Evolutionary conservation across 2,888 invertebrate species (phyloP), one percentile per base, ranked within the genome.

Genomic region (Caenorhabditis doughertyi): DNA sequence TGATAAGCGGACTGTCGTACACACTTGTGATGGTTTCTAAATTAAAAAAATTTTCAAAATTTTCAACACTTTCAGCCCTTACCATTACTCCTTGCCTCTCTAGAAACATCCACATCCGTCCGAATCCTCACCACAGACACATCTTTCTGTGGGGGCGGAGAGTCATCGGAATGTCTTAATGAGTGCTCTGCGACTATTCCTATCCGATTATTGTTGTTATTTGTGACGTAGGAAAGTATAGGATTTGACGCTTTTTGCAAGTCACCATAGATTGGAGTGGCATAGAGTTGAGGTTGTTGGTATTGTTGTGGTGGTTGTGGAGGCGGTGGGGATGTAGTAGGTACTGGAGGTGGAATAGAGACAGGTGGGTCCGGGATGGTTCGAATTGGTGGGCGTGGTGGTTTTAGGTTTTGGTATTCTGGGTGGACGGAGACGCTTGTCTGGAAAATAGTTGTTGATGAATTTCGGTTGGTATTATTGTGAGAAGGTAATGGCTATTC

Each of bases 121-220:
- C 71, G 64, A 32, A 79, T 71, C 18, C 79, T 25, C 13, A 79
- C 65, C 13, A 72, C 65, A 29, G 71, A 44, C 25, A 44, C 25
- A n/a, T 53, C 29, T 8, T 32, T 39, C 0, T 21, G 18, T 35
- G 39, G 58, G 23, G n/a, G n/a, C n/a, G 42, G 23, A 16, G 49
- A n/a, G 32, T 70, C 70, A 21, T 79, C 79, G n/a, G 35, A 18
- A 58, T 65, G 65, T 25, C 58, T 56, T 8, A 79, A 29, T 13
- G 65, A 72, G 25, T 79, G 79, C 51, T 79, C 79, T 16, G 71
- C 71, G 9, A 79, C 70, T 4, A 71, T 25, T 49, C 55, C 55
- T 21, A 56, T 39, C 35, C 47, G 23, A 35, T 60, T 47, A 60
- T 60, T 71, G 21, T 72, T 72, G 39, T 53, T 62, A 13, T 42